Evolutionary conservation across 2,113 vertebrate genomes (phyloP).

Genomic region (Spilogale gracilis): DNA sequence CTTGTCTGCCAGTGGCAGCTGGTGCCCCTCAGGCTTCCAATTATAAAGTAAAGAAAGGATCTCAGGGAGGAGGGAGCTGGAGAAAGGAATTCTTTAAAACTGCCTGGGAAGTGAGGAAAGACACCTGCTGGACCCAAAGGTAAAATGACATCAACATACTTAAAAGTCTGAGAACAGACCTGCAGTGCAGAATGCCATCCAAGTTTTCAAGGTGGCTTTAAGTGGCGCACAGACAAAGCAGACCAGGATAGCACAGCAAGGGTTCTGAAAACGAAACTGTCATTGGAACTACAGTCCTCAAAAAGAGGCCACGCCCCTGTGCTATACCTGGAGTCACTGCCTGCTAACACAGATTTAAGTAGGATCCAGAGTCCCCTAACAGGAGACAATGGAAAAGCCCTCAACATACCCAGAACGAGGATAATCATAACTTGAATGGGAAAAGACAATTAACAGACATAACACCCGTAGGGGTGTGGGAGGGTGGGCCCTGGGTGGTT

Average conservation of each 20-base stretch:
- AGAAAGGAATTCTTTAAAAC: constrained; percentile 63
- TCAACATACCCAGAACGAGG: background rate
- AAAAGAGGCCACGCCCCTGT: constrained; percentile 33
- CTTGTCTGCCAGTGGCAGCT: constrained; percentile 54
- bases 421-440: constrained; percentile 8
- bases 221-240: constrained; percentile 47
- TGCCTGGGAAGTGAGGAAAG: constrained; percentile 33
- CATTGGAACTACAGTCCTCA: constrained; percentile 42
- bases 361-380: background rate
- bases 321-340: background rate
- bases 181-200: background rate
- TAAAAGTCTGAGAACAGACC: constrained; percentile 45
- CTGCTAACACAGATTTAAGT: background rate
- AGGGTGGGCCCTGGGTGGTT: too few species aligned
- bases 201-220: constrained; percentile 45
- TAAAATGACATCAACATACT: constrained; percentile 31
- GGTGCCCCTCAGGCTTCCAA: constrained; percentile 53
- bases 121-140: constrained; percentile 26
- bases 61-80: background rate
- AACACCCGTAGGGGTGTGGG: background rate
- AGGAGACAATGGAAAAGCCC: background rate
- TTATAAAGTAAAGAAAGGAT: constrained; percentile 31
- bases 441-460: constrained; percentile 29
- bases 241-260: background rate
- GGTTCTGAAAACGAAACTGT: constrained; percentile 59